Base-by-base conservation (phyloP, 2,113 vertebrate genomes). In the Formicarius rufipectus region DNA sequence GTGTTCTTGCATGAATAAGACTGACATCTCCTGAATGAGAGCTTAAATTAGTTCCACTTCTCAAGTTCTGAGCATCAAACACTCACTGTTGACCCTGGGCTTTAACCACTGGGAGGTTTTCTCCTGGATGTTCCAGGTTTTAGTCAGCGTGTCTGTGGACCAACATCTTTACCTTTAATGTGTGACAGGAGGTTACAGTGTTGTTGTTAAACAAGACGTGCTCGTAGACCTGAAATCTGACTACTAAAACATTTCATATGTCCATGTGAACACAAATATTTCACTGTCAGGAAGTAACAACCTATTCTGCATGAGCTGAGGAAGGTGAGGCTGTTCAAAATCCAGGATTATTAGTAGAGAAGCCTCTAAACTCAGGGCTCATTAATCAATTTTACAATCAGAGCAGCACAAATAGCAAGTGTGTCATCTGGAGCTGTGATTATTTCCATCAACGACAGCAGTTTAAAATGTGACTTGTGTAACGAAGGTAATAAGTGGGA, bases 321-420 rank as follows among this genome's bases (percentile, higher is more conserved):
- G 77, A 80, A 76, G 75, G 22, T 68, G 66, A 86, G 44, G 47
- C 62, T 87, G 52, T 71, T 94, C 77, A 75, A 94, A 94, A 80
- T 9, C 4, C 53, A 37, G 62, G 45, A 83, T 66, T 85, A 25
- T 96, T 91, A 67, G 80, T 89, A 33, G n/a, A 79, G 72, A 75
- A 56, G 55, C 64, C 84, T 95, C 81, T 91, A 90, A 89, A 93
- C 95, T 87, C 84, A 73, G 55, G 71, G 56, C 52, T 96, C 80
- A 45, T 96, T 94, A 96, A 96, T 94, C 95, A 95, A 66, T 92
- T 93, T 93, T 87, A 91, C 74, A 84, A 78, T 96, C 92, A 97
- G 73, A 95, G 55, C 56, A 73, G 71, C 89, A 94, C 76, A 95
- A 93, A 77, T 87, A 69, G 84, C 44, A 92, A 87, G 40, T 37